phyloP scores from a whole-genome alignment of 2,888 invertebrate genomes.

The Hesperia comma region DNA sequence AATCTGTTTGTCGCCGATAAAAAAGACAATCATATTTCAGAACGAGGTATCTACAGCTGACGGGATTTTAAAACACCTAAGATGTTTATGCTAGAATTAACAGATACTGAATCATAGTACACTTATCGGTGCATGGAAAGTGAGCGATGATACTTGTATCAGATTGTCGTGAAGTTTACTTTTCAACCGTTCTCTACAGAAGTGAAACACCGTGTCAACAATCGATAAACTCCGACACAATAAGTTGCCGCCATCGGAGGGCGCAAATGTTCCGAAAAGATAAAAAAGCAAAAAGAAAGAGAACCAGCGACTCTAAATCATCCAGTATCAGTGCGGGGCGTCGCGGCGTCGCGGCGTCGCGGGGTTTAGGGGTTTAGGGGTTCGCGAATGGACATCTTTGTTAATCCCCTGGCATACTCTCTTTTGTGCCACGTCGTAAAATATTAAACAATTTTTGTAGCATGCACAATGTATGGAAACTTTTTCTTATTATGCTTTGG shows the following conservation, averaged over 20 bases:
- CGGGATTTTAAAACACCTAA: too few relatives aligned
- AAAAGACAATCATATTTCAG: too few relatives aligned
- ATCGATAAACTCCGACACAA: constrained; percentile 34
- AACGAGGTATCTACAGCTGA: too few relatives aligned
- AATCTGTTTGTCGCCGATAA: too few relatives aligned
- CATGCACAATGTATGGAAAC: background rate
- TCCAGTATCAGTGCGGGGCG: constrained; percentile 43
- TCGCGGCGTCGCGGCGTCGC: background rate
- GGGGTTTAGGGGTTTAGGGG: constrained; percentile 22
- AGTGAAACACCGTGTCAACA: constrained; percentile 28
- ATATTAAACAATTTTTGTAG: constrained; percentile 10
- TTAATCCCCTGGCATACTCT: constrained; percentile 15
- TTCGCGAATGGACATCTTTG: constrained; percentile 31
- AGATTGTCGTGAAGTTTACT: background rate
- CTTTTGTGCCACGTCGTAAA: constrained; percentile 2
- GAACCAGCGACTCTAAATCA: constrained; percentile 48
- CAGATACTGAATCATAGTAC: too few relatives aligned
- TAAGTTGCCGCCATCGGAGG: constrained; percentile 36
- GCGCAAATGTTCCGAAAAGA: constrained; percentile 52
- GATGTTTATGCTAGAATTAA: too few relatives aligned
- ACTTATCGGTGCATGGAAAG: too few relatives aligned
- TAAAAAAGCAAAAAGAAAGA: constrained; percentile 50
- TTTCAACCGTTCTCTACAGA: background rate
- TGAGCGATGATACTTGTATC: too few relatives aligned
- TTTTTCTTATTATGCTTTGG: background rate